Evolutionary conservation across 2,888 invertebrate species (phyloP).

Genomic region (Tethea ocularis): DNA sequence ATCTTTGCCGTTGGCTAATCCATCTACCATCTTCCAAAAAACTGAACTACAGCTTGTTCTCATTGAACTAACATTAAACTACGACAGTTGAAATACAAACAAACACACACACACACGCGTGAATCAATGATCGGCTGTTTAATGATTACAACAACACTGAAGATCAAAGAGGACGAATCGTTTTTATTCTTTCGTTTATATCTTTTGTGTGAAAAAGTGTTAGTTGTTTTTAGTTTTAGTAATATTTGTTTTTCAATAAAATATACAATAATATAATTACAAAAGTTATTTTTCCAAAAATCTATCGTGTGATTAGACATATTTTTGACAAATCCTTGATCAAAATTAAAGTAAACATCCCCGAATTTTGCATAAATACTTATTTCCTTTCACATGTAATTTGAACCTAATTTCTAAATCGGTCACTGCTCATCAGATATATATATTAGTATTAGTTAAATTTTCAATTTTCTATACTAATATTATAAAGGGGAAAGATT

Average conservation of each 20-base stretch:
- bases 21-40: background rate
- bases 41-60: background rate
- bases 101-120: background rate
- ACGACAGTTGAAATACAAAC: background rate
- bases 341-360: too few species aligned
- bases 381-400: too few species aligned
- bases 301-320: background rate
- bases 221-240: background rate
- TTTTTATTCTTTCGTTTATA: background rate
- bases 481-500: too few species aligned
- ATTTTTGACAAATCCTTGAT: too few species aligned
- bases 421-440: too few species aligned
- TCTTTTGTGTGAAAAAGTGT: background rate
- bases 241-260: background rate
- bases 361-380: too few species aligned
- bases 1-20: background rate
- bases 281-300: too few species aligned
- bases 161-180: background rate
- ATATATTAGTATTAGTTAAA: too few species aligned
- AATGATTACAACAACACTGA: background rate
- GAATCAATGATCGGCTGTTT: background rate
- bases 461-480: too few species aligned
- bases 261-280: too few species aligned
- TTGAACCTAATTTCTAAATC: too few species aligned
- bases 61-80: background rate